Base-by-base conservation (phyloP, 2,797 vertebrate genomes). In the Falco rusticolus region DNA sequence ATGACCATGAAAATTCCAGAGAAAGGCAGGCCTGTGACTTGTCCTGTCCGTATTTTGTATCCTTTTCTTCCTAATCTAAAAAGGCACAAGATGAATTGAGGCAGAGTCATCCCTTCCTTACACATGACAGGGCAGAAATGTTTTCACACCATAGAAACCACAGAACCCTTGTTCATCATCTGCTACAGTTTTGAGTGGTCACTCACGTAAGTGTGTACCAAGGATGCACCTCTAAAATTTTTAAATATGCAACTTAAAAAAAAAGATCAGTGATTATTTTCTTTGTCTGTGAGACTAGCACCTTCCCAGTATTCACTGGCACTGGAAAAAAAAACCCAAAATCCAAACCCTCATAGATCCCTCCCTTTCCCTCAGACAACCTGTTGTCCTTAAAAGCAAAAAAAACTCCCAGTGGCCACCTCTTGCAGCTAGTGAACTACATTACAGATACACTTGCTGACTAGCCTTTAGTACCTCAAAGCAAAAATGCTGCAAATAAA, bases 401-500 rank as follows among this genome's bases (percentile, higher is more conserved):
- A 84, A 95, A 95, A 85, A 45, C 61, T 97, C 85, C 92, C 88
- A 69, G 11, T 1, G 45, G 77, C 87, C 93, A 96, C 57, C 63
- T 94, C 74, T 77, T 63, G 75, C 51, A 93, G 72, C 24, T 16
- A 54, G 37, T 54, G 18, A 96, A 80, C 71, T 78, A 51, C 78
- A 51, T 92, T 96, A 93, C 88, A 96, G 77, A 84, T 59, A 25
- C 69, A 50, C 61, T 89, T 92, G 47, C 86, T 93, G 91, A 93
- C 45, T 47, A 77, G 75, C 34, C 72, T 96, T 97, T 92, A 96
- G 65, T 43, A 82, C 89, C 83, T 96, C 57, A 70, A 97, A 97
- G 90, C 61, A 96, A 97, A 98, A 95, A 79, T 71, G 51, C 21
- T 57, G 26, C 28, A 93, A 94, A 95, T 87, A 78, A 86, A 86